Conservation (phyloP, 2,113 vertebrate genomes). For the Ceyx cyanopectus region DNA sequence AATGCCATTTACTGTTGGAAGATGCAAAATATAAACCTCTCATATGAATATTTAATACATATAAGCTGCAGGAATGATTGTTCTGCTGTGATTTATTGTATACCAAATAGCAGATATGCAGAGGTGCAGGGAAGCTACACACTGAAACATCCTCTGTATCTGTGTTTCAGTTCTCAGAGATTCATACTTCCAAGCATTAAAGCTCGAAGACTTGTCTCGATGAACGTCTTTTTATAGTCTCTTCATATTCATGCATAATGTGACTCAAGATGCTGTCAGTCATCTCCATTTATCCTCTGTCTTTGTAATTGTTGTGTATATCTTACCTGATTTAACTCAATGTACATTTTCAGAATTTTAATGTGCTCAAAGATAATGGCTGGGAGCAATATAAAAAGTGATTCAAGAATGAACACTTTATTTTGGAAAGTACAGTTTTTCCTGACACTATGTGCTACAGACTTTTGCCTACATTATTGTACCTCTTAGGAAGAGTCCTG, state of each 20-base stretch:
- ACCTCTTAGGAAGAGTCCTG: background rate
- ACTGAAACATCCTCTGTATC: background rate
- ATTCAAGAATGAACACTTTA: background rate
- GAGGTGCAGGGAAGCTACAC: background rate
- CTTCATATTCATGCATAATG: background rate
- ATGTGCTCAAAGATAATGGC: background rate
- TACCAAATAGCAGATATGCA: background rate
- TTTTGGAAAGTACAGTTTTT: background rate
- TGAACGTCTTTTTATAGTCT: slow-evolving; percentile 6
- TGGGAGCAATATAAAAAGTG: background rate
- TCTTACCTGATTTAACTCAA: slow-evolving; percentile 18
- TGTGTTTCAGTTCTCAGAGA: background rate
- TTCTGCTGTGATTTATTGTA: background rate
- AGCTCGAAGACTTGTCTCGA: slow-evolving; percentile 6
- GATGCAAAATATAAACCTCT: background rate
- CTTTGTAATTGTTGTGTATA: slow-evolving; percentile 13
- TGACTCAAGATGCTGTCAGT: slow-evolving; percentile 29
- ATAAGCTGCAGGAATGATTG: background rate
- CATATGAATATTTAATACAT: background rate
- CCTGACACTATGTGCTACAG: background rate
- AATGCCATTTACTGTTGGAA: background rate
- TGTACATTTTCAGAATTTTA: background rate
- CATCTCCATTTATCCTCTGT: slow-evolving; percentile 18
- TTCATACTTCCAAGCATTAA: background rate
- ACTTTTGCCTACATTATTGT: background rate